These are phyloP conservation scores for Bombycilla garrulus DNA, from an alignment of 2,113 vertebrate species.

Conservation along the genomic window DNA sequence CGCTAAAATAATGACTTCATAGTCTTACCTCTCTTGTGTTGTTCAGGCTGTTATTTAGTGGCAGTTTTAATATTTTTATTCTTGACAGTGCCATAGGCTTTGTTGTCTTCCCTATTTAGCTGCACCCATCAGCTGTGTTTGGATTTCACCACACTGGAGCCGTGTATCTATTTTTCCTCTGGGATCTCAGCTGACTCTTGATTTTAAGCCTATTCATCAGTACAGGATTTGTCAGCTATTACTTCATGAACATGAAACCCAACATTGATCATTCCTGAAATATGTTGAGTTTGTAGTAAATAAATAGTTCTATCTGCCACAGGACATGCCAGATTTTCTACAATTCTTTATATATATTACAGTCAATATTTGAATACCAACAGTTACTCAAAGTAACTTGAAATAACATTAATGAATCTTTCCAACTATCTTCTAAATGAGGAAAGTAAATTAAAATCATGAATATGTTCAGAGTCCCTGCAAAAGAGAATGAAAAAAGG, in stretches of 20 bases:
- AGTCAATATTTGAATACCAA: background rate
- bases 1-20: background rate
- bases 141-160: background rate
- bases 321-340: background rate
- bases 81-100: rapidly evolving
- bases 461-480: background rate
- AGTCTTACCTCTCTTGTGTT: background rate
- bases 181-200: background rate
- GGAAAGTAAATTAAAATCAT: background rate
- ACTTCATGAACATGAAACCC: background rate
- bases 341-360: background rate
- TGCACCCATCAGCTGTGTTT: background rate
- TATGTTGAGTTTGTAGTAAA: background rate
- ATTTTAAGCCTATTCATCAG: background rate
- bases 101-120: background rate
- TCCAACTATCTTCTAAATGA: background rate
- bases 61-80: background rate
- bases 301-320: background rate
- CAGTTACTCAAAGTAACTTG: background rate
- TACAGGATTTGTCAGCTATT: background rate
- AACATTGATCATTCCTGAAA: background rate
- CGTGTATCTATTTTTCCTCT: background rate
- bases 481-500: background rate
- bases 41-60: background rate
- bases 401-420: background rate